These are phyloP conservation scores for Sebastes taczanowskii DNA, from an alignment of 2,797 vertebrate genomes.

Conservation along the genomic window DNA sequence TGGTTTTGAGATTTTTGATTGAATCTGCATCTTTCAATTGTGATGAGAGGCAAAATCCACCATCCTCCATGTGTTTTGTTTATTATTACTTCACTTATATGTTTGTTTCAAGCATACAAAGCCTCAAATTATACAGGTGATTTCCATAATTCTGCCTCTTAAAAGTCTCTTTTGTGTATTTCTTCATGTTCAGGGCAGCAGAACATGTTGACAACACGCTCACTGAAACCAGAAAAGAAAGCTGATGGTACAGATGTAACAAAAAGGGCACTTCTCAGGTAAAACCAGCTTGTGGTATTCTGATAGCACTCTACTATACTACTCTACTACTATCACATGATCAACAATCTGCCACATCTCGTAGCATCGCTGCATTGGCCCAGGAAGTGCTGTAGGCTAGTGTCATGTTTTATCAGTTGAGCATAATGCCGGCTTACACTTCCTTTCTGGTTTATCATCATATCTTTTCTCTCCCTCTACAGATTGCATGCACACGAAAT, in stretches of 20 bases:
- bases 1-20: neutral
- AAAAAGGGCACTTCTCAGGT: slow-evolving; percentile 65
- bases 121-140: neutral
- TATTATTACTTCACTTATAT: neutral
- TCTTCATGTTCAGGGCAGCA: neutral
- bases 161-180: neutral
- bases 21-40: neutral
- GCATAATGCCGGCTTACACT: neutral
- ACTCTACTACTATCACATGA: neutral
- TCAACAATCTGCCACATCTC: neutral
- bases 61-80: neutral
- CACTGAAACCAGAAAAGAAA: neutral
- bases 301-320: neutral
- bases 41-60: neutral
- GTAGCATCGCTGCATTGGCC: fast-evolving
- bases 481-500: neutral
- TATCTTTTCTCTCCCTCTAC: neutral
- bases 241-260: slow-evolving; percentile 10
- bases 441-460: neutral
- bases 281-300: neutral
- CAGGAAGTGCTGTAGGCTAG: neutral
- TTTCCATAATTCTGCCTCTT: neutral
- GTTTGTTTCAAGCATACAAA: neutral
- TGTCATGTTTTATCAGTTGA: neutral
- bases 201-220: neutral